These are phyloP conservation scores for Zapornia atra DNA, from an alignment of 2,113 vertebrate species.

Conservation along the genomic window DNA sequence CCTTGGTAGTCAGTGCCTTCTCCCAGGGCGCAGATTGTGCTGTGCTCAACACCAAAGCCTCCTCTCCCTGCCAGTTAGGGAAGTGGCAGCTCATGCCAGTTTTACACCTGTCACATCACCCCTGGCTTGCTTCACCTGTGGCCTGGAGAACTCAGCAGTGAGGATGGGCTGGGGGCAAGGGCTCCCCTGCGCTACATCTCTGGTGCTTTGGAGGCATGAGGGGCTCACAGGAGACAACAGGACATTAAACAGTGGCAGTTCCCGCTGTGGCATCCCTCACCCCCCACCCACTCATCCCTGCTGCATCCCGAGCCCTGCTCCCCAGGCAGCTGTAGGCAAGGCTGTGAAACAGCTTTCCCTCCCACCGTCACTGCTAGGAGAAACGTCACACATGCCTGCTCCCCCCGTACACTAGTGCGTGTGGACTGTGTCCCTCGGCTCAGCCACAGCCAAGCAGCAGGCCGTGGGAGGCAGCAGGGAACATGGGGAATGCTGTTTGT, in stretches of 20 bases:
- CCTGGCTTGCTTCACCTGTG: neutral
- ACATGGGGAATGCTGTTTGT: fast-evolving
- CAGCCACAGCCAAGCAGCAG: neutral
- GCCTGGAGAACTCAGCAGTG: neutral
- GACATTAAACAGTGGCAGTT: fast-evolving
- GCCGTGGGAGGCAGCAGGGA: neutral
- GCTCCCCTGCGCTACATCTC: neutral
- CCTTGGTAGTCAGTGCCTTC: neutral
- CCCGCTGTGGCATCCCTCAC: neutral
- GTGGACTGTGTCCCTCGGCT: neutral
- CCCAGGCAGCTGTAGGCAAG: neutral
- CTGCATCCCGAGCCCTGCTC: neutral
- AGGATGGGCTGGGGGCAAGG: neutral
- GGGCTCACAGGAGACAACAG: neutral
- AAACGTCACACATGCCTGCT: neutral
- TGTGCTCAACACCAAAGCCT: neutral
- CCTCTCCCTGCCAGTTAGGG: neutral
- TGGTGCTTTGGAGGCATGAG: neutral
- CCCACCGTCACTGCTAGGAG: neutral
- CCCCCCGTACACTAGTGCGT: fast-evolving
- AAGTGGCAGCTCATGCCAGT: neutral
- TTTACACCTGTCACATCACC: neutral
- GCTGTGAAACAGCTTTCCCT: neutral
- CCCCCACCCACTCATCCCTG: neutral
- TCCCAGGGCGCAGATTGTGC: neutral